Evolutionary conservation across 2,888 invertebrate species (phyloP), one percentile per base, ranked within the genome.

Genomic region (Drosophila nr. medialis): DNA sequence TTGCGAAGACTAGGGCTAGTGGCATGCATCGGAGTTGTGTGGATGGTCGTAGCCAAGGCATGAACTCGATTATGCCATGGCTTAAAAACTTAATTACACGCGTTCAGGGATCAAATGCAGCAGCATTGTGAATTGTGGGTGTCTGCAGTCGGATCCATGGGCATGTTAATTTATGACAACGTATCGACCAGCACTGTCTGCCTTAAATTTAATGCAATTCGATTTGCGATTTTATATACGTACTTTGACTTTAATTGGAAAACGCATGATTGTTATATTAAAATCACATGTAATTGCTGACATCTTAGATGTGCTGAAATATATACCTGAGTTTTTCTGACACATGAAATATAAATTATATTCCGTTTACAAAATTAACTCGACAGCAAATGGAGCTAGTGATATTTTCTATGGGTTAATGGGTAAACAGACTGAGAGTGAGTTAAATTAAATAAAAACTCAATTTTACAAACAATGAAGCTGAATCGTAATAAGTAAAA

Each of bases 161-260:
- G 71, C 77, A 83, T 77, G 78, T 82, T 89, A 90, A 91, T 91
- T 88, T 90, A 88, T 91, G 83, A 76, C 84, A 83, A 77, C 70
- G 77, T 56, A 58, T 48, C 38, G 55, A 38, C 32, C 32, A 48
- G 48, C 59, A n/a, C 45, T 63, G 36, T 69, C 72, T 51, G 70
- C 55, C 72, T 70, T 71, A 68, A 77, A 77, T 75, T 89, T 73
- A 87, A 89, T 83, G 70, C 58, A 83, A 85, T 89, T 86, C 80
- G 77, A 79, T 83, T 78, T 64, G 70, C 70, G 80, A 69, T 63
- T 40, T 69, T 76, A 21, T 21, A 15, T 32, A 21, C 8, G 21
- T 21, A 72, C 24, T 45, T 64, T 45, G n/a, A 58, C 65, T 67
- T 73, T 60, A 73, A 81, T 67, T 71, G 64, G 58, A 73, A 67